Base-by-base conservation (phyloP, 2,113 vertebrate species). In the Xyrauchen texanus region DNA sequence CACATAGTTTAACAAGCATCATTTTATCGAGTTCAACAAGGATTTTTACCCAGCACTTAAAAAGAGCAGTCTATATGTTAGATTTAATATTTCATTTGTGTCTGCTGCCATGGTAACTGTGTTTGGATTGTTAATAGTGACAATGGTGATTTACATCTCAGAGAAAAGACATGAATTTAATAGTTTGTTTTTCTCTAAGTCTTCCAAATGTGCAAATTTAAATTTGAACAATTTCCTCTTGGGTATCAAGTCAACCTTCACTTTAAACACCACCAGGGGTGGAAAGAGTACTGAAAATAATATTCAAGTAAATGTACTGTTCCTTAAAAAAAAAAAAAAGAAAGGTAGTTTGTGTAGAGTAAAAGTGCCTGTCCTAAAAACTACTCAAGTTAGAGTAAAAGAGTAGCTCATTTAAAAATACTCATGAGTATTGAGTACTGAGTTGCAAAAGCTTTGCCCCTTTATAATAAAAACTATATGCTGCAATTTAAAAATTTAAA, bases 131-230 rank as follows among this genome's bases (percentile, higher is more conserved):
- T n/a, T 68, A 51, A 68, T 10, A 12, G 46, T 21, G 47, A 68
- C 66, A 21, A 21, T 51, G 16, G 47, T 7, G 4, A 12, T 55
- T 21, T 7, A 6, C 10, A 42, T 69, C 68, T 69, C 4, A 0
- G 49, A 69, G 53, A 52, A 69, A 69, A 34, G 15, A 21, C 51
- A 53, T 46, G 2, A 3, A 6, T 71, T 58, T 58, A 71, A 15
- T 72, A 58, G 69, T 72, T 72, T 46, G 53, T 72, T 58, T 72
- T 46, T 58, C 69, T 42, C 34, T 15, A 52, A 55, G 7, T 44
- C 51, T 13, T 70, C 21, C 2, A 12, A 7, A 68, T 52, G 49
- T 57, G 21, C 15, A 55, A 70, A 70, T 16, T 70, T 8, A 16
- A 67, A 8, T 44, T 69, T 69, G 16, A 21, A 9, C 16, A 21